Base-by-base conservation (phyloP, 2,888 invertebrate species). In the Nasonovia ribisnigri region DNA sequence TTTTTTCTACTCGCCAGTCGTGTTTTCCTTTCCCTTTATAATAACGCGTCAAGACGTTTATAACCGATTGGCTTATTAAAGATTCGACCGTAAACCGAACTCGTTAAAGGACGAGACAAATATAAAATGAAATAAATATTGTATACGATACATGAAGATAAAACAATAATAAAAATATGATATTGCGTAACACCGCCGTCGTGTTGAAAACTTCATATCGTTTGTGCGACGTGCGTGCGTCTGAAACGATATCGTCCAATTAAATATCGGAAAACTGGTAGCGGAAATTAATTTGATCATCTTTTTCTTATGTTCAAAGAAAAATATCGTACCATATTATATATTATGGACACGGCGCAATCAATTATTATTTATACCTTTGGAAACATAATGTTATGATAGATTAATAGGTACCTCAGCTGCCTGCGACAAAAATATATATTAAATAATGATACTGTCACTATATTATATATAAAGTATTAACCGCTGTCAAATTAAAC, bases 131-230 rank as follows among this genome's bases (percentile, higher is more conserved):
- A 86, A 91, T 42, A 77, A 46, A 54, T 36, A 54, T 36, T 42
- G 26, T 54, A 54, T 42, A 54, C 51, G 51, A 51, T 36, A 36
- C 36, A 87, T 46, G 54, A 26, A 46, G 36, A 24, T 48, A 46
- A 67, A 48, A 90, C 48, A 77, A 90, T 60, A 90, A 90, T 90
- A 90, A 90, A 51, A 90, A 90, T 77, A 88, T 86, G 24, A 51
- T 42, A 67, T 60, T 43, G 89, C 60, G 20, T 60, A 43, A 89
- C 60, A 29, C 67, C 57, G 3, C 60, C 54, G 57, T 67, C 36
- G 54, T 24, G 88, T 90, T 90, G 90, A 90, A 90, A 90, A 88
- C 86, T 86, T 86, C 48, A 86, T n/a, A n/a, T 86, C 86, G 29
- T 86, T 86, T 29, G 46, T 43, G 43, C 86, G 29, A 43, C 87